These are phyloP conservation scores for Columba livia DNA, from an alignment of 2,113 vertebrate genomes.

Conservation along the genomic window DNA sequence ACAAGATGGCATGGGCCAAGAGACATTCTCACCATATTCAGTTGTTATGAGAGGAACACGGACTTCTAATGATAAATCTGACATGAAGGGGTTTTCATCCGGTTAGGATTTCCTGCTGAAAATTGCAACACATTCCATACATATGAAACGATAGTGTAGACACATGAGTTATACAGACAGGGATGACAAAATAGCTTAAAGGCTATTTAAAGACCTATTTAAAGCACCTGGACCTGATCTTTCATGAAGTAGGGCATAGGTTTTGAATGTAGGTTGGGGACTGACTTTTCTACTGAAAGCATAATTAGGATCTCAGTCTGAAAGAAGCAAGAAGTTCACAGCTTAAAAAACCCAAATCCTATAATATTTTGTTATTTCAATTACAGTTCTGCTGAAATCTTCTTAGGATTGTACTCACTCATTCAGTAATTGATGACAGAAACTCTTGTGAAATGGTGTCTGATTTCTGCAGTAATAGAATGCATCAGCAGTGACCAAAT, in stretches of 20 bases:
- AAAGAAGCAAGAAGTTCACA: neutral
- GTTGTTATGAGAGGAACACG: neutral
- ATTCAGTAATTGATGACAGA: neutral
- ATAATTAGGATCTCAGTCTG: neutral
- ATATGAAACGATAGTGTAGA: neutral
- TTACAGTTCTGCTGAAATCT: neutral
- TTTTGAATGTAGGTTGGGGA: neutral
- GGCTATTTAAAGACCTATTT: neutral
- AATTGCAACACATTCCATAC: neutral
- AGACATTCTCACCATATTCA: fast-evolving
- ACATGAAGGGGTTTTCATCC: fast-evolving
- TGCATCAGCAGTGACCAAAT: neutral
- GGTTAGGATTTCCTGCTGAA: neutral
- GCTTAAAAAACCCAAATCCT: neutral
- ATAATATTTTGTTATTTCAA: neutral
- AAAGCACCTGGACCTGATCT: neutral
- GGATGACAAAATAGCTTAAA: neutral
- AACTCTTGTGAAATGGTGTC: neutral
- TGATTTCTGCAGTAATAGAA: neutral
- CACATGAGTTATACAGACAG: neutral
- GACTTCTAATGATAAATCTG: neutral
- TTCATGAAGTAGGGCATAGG: neutral
- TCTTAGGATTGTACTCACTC: neutral
- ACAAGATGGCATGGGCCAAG: neutral
- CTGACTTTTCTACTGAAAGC: neutral